Evolutionary conservation across 2,888 invertebrate genomes (phyloP), one percentile per base, ranked within the genome.

Genomic region (Neoitamus cyanurus): DNA sequence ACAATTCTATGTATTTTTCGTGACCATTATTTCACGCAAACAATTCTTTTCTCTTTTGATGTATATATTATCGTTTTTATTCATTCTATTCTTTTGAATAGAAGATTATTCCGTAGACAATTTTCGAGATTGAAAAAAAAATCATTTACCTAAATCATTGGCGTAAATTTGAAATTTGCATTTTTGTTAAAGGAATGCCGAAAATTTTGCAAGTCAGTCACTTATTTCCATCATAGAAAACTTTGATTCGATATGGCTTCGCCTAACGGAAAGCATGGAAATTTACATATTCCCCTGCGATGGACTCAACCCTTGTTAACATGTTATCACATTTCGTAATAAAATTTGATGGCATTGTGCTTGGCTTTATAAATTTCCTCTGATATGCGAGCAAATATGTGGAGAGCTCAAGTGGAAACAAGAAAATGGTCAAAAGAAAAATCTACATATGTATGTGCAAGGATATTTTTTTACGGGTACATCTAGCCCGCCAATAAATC

Each of bases 271-370:
- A 36, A 75, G 25, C 75, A 75, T 9, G n/a, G 25, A 37, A 75
- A 37, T 75, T 37, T 75, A 28, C 75, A 75, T 75, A 78, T 48
- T 48, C 11, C 15, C 30, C 15, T 30, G 42, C 7, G 13, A 13
- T 25, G 75, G 37, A 31, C 9, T 25, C n/a, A 20, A 78, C 78
- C 78, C 78, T 78, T 78, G 78, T 78, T 78, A 78, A 78, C 78
- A 78, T 78, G 20, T 48, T 78, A 48, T 78, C 78, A 78, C 78
- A 78, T 78, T 78, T 48, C 48, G 78, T 78, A 78, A 78, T 46
- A 78, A 78, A 78, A 78, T 48, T 78, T 78, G 78, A 78, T 48
- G 48, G 48, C 48, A 78, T 78, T 78, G 78, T 78, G 48, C 48
- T 78, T 78, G 31, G 78, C 46, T 78, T 31, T 15, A 48, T 48